These are phyloP conservation scores for Dolichopus griseipennis DNA, from an alignment of 2,888 invertebrate genomes.

Conservation along the genomic window DNA sequence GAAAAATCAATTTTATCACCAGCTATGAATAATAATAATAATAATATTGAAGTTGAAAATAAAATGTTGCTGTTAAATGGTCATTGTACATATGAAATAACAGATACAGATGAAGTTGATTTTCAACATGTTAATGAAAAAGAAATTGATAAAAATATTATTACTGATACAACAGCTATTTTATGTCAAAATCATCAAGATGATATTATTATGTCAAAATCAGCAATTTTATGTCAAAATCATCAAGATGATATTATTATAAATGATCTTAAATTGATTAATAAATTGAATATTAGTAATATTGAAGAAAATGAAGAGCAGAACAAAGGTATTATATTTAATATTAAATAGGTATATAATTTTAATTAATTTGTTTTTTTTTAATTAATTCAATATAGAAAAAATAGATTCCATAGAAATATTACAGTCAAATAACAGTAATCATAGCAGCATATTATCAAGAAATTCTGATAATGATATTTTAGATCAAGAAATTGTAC, in stretches of 20 bases:
- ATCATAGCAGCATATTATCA: slow-evolving; percentile 13
- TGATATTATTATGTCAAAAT: not conserved
- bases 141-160: not conserved
- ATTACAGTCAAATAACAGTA: slow-evolving; percentile 20
- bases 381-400: not conserved
- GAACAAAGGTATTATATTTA: not conserved
- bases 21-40: not conserved
- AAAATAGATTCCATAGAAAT: slow-evolving; percentile 24
- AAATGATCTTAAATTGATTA: not conserved
- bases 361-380: not conserved
- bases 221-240: not conserved
- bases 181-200: not conserved
- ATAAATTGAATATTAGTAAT: not conserved
- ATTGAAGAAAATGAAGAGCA: not conserved
- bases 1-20: slow-evolving; percentile 14
- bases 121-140: not conserved
- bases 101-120: slow-evolving; percentile 7
- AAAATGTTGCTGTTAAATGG: slow-evolving; percentile 14
- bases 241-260: not conserved
- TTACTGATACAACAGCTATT: not conserved
- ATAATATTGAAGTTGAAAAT: not conserved
- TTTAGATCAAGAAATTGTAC: slow-evolving; percentile 33
- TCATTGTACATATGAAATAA: not conserved
- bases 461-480: slow-evolving; percentile 17
- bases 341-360: not conserved